Evolutionary conservation across 2,888 invertebrate genomes (phyloP), one percentile per base, ranked within the genome.

Genomic region (Cosmopolites sordidus): DNA sequence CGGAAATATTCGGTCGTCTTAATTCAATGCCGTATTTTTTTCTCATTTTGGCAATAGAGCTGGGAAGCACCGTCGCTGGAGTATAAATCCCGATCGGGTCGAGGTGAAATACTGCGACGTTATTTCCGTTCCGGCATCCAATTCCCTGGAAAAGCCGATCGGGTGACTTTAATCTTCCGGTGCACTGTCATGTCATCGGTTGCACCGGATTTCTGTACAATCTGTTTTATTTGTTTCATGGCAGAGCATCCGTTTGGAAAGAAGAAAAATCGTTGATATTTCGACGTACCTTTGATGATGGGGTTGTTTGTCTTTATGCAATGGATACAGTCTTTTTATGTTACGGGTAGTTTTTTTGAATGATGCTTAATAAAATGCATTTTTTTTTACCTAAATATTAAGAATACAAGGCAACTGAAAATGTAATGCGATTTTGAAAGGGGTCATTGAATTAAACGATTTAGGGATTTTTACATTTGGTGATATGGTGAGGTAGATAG

Each of bases 151-250:
- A 66, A 65, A 66, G 66, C 65, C 66, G 66, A 66, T 67, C 67
- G 66, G 66, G 66, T 67, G 66, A 66, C 66, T 67, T 66, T 67
- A 67, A 67, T 67, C 67, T 66, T 63, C 61, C 63, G 62, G 61
- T 62, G 64, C n/a, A n/a, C n/a, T n/a, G n/a, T n/a, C n/a, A n/a
- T 66, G 64, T 64, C 65, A 66, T 66, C 66, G 66, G 65, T 66
- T 62, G 43, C 51, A 54, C 59, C 62, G 57, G 60, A 62, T 62
- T 64, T 63, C 63, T 64, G 62, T 65, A 62, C 63, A 65, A 62
- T 63, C 62, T 62, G 61, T 58, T 65, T 62, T 63, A 60, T 62
- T 62, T 62, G 62, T 60, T 62, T 62, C 62, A 62, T 57, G 62
- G 59, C 54, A 58, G 58, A 61, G 22, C 22, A 8, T 22, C 22